Percentiles rank a stretch among this genome's conserved stretches.
phyloP scores from a whole-genome alignment of 2,113 vertebrate species.

The Leuciscus idus region DNA sequence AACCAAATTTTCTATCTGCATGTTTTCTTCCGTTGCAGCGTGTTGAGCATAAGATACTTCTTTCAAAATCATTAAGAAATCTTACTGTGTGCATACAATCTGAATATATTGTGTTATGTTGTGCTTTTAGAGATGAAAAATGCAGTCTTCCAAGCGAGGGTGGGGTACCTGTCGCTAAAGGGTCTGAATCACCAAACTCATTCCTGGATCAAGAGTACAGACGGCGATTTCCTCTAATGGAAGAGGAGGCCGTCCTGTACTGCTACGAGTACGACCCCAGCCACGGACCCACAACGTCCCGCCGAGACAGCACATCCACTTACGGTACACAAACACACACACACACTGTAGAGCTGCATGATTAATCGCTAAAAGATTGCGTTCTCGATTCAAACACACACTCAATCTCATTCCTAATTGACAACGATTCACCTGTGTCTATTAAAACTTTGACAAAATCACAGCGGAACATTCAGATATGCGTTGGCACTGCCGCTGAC shows the following conservation, averaged over 20 bases:
- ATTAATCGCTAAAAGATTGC: too few relatives aligned
- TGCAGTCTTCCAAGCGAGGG: constrained; percentile 86
- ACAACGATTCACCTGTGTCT: too few relatives aligned
- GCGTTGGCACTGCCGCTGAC: too few relatives aligned
- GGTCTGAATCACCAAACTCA: constrained; percentile 97
- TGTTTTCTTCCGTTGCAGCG: too few relatives aligned
- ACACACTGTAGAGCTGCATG: too few relatives aligned
- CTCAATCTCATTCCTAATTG: too few relatives aligned
- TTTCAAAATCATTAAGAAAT: too few relatives aligned
- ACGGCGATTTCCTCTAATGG: constrained; percentile 86
- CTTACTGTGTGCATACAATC: not conserved
- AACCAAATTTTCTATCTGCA: too few relatives aligned
- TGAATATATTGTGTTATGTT: not conserved
- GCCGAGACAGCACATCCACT: constrained; percentile 90
- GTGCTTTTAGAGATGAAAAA: constrained; percentile 85
- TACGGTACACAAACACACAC: constrained; percentile 79
- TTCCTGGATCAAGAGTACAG: constrained; percentile 97
- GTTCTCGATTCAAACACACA: too few relatives aligned
- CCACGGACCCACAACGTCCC: constrained; percentile 80
- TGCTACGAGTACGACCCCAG: constrained; percentile 91
- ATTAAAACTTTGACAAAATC: too few relatives aligned
- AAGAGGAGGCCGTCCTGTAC: constrained; percentile 93
- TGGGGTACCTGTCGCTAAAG: constrained; percentile 85
- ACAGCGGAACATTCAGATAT: too few relatives aligned
- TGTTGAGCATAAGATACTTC: too few relatives aligned